Base-by-base conservation (phyloP, 2,797 vertebrate species). In the Hirundo rustica region DNA sequence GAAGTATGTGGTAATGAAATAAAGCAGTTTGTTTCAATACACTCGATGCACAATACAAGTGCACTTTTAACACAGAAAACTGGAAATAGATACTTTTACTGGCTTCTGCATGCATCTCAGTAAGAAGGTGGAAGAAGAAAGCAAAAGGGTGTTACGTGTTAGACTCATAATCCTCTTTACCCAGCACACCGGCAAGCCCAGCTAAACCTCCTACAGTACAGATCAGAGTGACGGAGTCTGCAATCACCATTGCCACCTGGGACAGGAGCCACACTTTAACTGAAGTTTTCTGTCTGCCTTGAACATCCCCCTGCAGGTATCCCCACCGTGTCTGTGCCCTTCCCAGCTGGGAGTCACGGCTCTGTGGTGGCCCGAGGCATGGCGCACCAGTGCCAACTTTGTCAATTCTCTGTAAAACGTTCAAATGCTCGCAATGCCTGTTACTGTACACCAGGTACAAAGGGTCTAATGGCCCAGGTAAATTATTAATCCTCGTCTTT, bases 401-500 rank as follows among this genome's bases (percentile, higher is more conserved):
- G 77, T 70, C 50, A 81, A 32, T 75, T 94, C 95, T 94, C 94
- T 77, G 89, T 86, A 62, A 80, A 93, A 70, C 22, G 27, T 65
- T 95, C 94, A 83, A 71, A 34, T 26, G 3, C 74, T 95, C 88
- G 38, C 78, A 96, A 40, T 6, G 17, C 74, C 18, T 58, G 88
- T 74, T 94, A 53, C 77, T 85, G 91, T 88, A 89, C 95, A 79
- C 62, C 60, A 84, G 87, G 97, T 97, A 95, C 98, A 97, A 98
- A 98, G 96, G 94, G 91, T 96, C 73, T 85, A 53, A 57, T 85
- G 97, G 61, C 71, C 88, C 71, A 30, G 77, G 97, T 97, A 87
- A 97, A 98, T 98, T 87, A 97, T 98, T 98, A 98, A 97, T 93
- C 95, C 38, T 79, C 73, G 84, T 47, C 92, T 66, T 82, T 92